Evolutionary conservation across 2,113 vertebrate species (phyloP).

Genomic region (Toxotes jaculatrix): DNA sequence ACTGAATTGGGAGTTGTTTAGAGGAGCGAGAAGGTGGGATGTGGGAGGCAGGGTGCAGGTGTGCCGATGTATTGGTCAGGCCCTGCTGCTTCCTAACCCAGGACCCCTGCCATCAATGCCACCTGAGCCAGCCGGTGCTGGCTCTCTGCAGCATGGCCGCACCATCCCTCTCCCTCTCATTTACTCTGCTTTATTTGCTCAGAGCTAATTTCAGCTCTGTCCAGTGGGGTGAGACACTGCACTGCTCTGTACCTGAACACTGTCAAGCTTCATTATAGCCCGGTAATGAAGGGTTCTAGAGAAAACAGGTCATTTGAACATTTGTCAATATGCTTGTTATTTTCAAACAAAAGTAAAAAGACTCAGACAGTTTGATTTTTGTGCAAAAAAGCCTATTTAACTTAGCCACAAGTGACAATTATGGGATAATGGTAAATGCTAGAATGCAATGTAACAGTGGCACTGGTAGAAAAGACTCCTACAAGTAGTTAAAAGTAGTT

Average conservation of each 20-base stretch:
- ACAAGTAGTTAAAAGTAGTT: no score
- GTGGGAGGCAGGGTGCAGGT: conserved; percentile 54
- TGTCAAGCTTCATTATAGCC: conserved; percentile 11
- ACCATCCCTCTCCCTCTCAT: neutral
- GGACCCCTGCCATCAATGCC: conserved; percentile 43
- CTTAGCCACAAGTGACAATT: neutral
- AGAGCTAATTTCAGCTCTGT: conserved; percentile 27
- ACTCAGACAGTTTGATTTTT: neutral
- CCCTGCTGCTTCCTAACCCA: conserved; percentile 35
- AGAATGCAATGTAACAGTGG: neutral
- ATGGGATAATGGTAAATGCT: neutral
- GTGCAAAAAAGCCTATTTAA: neutral
- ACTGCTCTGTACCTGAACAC: neutral
- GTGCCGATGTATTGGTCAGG: conserved; percentile 42
- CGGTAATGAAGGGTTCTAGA: neutral
- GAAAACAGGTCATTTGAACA: conserved; percentile 1
- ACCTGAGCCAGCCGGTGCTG: conserved; percentile 44
- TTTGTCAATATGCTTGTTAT: neutral
- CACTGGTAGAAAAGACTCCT: no score
- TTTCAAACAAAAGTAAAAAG: neutral
- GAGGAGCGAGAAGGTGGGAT: conserved; percentile 13
- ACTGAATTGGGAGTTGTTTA: conserved; percentile 43
- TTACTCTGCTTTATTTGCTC: conserved; percentile 17
- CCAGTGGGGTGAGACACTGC: conserved; percentile 2
- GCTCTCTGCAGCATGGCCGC: conserved; percentile 3